These are phyloP conservation scores for Psilanteris sp. DNA, from an alignment of 1,140 invertebrate species.

Conservation along the genomic window DNA sequence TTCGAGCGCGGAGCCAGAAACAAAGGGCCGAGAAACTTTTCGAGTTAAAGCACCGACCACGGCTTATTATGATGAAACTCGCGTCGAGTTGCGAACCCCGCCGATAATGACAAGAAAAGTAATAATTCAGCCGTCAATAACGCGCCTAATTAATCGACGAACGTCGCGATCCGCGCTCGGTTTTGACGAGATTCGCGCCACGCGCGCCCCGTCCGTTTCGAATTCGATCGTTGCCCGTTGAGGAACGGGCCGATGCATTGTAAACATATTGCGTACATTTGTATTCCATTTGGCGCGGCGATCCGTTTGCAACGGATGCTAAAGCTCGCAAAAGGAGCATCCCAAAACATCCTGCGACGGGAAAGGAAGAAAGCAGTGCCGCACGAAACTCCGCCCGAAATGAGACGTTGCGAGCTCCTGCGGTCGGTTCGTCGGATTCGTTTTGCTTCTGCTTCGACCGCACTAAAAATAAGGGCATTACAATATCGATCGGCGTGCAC, in stretches of 20 bases:
- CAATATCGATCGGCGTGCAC: conserved; percentile 71
- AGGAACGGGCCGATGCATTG: no score
- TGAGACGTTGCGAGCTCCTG: conserved; percentile 21
- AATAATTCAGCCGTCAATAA: no score
- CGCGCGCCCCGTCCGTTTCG: no score
- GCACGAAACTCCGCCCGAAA: conserved; percentile 7
- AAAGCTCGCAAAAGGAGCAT: conserved; percentile 25
- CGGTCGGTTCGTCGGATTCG: conserved; percentile 14
- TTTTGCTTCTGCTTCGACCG: conserved; percentile 64
- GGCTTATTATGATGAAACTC: no score
- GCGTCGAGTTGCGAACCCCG: no score
- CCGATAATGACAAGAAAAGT: no score
- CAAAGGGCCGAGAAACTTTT: neutral
- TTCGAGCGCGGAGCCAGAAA: no score
- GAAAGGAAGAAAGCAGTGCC: conserved; percentile 14
- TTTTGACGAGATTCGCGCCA: no score
- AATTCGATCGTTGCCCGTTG: no score
- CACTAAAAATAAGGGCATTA: conserved; percentile 76
- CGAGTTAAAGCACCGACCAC: conserved; percentile 26
- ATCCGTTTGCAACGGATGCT: conserved; percentile 32
- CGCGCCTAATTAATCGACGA: no score
- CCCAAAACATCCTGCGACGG: conserved; percentile 32
- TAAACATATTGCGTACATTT: conserved; percentile 74
- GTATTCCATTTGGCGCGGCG: conserved; percentile 68
- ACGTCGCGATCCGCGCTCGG: no score